Evolutionary conservation across 2,797 vertebrate species (phyloP).

Genomic region (Enteromius viviparus): DNA sequence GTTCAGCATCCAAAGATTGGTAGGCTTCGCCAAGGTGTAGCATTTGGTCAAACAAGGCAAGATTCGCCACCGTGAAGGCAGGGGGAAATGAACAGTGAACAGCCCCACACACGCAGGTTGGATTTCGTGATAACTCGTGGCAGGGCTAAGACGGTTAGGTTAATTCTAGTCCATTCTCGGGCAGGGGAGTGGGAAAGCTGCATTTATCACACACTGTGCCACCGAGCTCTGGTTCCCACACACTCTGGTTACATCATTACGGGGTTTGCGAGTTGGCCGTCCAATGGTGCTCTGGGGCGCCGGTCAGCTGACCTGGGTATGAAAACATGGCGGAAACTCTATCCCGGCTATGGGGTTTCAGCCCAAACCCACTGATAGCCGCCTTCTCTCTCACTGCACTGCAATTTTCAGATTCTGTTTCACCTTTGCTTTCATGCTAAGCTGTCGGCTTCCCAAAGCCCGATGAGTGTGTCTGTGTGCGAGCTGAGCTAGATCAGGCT

Average conservation of each 20-base stretch:
- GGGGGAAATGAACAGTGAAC: constrained; percentile 45
- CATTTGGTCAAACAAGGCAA: constrained; percentile 20
- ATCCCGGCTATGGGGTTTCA: constrained; percentile 93
- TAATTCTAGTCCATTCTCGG: constrained; percentile 82
- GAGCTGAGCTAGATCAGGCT: constrained; percentile 41
- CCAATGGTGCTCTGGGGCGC: constrained; percentile 82
- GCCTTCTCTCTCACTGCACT: constrained; percentile 88
- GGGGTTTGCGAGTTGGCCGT: constrained; percentile 82
- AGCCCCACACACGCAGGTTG: constrained; percentile 73
- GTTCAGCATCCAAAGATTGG: neutral
- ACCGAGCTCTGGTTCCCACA: constrained; percentile 92
- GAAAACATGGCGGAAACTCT: constrained; percentile 89
- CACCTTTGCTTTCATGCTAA: constrained; percentile 96
- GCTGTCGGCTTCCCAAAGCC: constrained; percentile 87
- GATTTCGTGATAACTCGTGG: constrained; percentile 92
- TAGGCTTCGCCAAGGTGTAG: neutral
- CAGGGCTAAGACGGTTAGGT: constrained; percentile 86
- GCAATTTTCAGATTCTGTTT: constrained; percentile 99
- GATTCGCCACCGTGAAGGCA: constrained; percentile 24
- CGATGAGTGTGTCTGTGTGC: constrained; percentile 80
- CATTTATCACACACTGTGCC: constrained; percentile 86
- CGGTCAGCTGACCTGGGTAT: constrained; percentile 92
- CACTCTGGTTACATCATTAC: constrained; percentile 99
- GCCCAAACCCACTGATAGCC: constrained; percentile 90
- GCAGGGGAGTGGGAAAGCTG: constrained; percentile 90